phyloP scores from a whole-genome alignment of 2,888 invertebrate species.

The Chorisops tibialis region DNA sequence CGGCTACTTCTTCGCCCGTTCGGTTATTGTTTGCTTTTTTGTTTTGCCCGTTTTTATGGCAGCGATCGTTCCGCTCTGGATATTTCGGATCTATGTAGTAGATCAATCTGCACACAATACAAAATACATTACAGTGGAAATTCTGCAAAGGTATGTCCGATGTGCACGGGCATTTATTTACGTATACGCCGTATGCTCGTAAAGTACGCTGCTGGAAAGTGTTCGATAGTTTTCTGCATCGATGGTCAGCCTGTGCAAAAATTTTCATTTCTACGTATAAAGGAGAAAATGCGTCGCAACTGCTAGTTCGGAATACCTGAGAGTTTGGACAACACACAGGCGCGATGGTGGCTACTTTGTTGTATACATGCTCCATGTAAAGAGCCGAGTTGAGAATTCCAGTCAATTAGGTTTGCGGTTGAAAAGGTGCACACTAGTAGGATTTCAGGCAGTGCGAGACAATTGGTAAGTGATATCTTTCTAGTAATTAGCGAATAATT shows the following conservation, averaged over 20 bases:
- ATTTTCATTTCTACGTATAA: background rate
- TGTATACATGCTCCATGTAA: background rate
- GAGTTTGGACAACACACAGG: no score
- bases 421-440: background rate
- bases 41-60: conserved; percentile 13
- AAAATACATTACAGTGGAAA: conserved; percentile 3
- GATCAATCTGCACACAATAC: conserved; percentile 6
- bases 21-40: background rate
- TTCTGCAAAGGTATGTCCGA: background rate
- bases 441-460: conserved; percentile 13
- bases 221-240: conserved; percentile 5
- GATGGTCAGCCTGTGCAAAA: background rate
- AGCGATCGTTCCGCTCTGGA: conserved; percentile 21
- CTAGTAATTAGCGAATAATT: conserved; percentile 24
- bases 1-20: conserved; percentile 23
- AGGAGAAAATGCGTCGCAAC: background rate
- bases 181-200: background rate
- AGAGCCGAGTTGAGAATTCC: conserved; percentile 2
- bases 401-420: conserved; percentile 12
- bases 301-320: no score
- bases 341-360: no score
- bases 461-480: conserved; percentile 17
- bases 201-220: conserved; percentile 1
- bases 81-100: conserved; percentile 1
- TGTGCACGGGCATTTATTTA: background rate